Conservation (phyloP, 2,797 vertebrate species). For the Ptychadena robeensis region DNA sequence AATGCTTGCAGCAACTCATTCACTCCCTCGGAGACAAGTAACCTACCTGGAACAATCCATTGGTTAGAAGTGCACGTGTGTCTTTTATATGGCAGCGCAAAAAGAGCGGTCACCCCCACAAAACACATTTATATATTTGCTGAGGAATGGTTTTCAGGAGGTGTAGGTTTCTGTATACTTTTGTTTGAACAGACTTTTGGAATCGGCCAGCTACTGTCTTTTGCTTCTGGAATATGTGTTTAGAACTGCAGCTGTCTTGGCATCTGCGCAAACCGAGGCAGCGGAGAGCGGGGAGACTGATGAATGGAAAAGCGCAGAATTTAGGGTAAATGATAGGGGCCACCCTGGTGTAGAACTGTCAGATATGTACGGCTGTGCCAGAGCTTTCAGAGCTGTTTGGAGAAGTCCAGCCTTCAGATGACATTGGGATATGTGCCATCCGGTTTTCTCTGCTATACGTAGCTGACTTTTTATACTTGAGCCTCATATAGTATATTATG, state of each 20-base stretch:
- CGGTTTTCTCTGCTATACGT: constrained; percentile 4
- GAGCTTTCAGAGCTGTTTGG: constrained; percentile 39
- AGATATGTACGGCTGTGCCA: constrained; percentile 27
- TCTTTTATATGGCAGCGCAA: no score
- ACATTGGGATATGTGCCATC: constrained; percentile 48
- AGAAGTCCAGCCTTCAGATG: constrained; percentile 41
- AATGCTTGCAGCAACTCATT: not conserved
- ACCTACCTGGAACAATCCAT: not conserved
- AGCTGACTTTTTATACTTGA: constrained; percentile 11
- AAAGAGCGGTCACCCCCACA: no score
- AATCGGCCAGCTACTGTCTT: not conserved
- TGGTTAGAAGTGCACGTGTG: no score
- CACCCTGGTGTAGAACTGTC: constrained; percentile 43
- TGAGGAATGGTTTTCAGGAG: no score
- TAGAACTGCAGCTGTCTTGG: constrained; percentile 29
- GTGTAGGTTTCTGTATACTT: not conserved
- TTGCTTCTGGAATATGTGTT: constrained; percentile 8
- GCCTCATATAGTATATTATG: not conserved
- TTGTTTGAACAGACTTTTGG: not conserved
- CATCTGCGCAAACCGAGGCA: constrained; percentile 17
- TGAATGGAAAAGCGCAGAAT: constrained; percentile 34
- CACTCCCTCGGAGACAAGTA: not conserved
- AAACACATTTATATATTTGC: no score
- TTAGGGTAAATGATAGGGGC: constrained; percentile 44
- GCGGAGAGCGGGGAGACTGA: constrained; percentile 23